A percentile compares a stretch with the other conserved stretches of the same genome.
Conservation (phyloP, 2,888 invertebrate species). For the Eupithecia subumbrata region DNA sequence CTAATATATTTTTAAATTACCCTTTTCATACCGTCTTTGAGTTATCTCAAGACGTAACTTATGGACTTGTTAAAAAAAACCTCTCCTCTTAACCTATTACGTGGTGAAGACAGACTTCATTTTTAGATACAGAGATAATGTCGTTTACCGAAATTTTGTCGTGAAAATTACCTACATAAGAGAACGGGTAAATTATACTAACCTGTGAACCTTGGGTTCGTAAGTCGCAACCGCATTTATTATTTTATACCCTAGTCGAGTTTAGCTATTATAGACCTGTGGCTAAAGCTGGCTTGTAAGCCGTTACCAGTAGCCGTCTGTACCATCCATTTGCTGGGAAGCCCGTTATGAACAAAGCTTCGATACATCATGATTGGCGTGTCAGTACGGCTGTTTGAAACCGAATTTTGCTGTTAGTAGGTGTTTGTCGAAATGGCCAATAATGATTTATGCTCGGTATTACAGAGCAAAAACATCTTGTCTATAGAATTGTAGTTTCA, state of each 20-base stretch:
- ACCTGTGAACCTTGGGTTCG: too few species aligned
- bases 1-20: background rate
- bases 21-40: too few species aligned
- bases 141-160: too few species aligned
- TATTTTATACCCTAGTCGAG: background rate
- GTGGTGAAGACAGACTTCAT: too few species aligned
- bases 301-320: background rate
- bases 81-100: too few species aligned
- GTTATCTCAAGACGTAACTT: too few species aligned
- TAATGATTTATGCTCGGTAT: background rate
- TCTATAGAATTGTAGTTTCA: too few species aligned
- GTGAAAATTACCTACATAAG: too few species aligned
- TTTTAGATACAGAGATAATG: too few species aligned
- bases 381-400: background rate
- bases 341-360: constrained; percentile 20
- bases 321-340: constrained; percentile 10
- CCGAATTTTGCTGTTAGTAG: background rate
- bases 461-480: background rate
- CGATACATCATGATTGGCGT: background rate
- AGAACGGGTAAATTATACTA: too few species aligned
- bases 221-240: background rate
- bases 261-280: too few species aligned
- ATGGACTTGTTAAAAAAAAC: too few species aligned
- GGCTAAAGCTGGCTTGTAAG: background rate
- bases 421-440: background rate